Percentiles rank a stretch among this genome's conserved stretches.
phyloP scores from a whole-genome alignment of 1,140 invertebrate genomes.

The Cherax destructor region DNA sequence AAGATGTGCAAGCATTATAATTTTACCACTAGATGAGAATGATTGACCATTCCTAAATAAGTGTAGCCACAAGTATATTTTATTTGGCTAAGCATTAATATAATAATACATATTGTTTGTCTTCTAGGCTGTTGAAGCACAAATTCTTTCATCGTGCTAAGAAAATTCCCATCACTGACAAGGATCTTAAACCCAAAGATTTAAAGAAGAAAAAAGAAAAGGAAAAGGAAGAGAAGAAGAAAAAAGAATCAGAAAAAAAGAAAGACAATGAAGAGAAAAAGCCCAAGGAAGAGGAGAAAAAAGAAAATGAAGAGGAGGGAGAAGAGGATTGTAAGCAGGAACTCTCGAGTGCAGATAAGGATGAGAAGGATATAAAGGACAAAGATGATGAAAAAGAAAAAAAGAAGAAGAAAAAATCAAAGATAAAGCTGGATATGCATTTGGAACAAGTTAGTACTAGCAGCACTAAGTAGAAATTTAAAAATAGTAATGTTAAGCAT shows the following conservation, averaged over 20 bases:
- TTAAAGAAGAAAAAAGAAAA: slow-evolving; percentile 79
- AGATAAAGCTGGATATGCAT: slow-evolving; percentile 94
- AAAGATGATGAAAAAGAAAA: slow-evolving; percentile 75
- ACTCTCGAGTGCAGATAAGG: slow-evolving; percentile 48
- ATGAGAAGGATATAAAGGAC: slow-evolving; percentile 75
- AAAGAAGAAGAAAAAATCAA: slow-evolving; percentile 79
- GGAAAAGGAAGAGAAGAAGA: slow-evolving; percentile 75
- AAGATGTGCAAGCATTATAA: no score
- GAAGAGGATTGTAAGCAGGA: slow-evolving; percentile 53
- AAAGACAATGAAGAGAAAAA: slow-evolving; percentile 72
- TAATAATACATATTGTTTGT: not conserved
- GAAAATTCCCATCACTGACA: slow-evolving; percentile 87
- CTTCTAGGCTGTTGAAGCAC: slow-evolving; percentile 81
- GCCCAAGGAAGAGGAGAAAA: slow-evolving; percentile 74
- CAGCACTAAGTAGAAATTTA: no score
- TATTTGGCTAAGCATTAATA: no score
- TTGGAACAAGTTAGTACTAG: slow-evolving; percentile 79
- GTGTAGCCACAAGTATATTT: no score
- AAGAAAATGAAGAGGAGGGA: slow-evolving; percentile 72
- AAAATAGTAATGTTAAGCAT: no score
- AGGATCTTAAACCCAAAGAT: slow-evolving; percentile 82
- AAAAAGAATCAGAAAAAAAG: slow-evolving; percentile 73
- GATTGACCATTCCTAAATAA: no score
- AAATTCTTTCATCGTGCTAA: slow-evolving; percentile 97
- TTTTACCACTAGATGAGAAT: no score